A percentile compares a stretch with the other conserved stretches of the same genome.
Evolutionary conservation across 2,113 vertebrate genomes (phyloP).

Genomic region (Tricholaema leucomelas): DNA sequence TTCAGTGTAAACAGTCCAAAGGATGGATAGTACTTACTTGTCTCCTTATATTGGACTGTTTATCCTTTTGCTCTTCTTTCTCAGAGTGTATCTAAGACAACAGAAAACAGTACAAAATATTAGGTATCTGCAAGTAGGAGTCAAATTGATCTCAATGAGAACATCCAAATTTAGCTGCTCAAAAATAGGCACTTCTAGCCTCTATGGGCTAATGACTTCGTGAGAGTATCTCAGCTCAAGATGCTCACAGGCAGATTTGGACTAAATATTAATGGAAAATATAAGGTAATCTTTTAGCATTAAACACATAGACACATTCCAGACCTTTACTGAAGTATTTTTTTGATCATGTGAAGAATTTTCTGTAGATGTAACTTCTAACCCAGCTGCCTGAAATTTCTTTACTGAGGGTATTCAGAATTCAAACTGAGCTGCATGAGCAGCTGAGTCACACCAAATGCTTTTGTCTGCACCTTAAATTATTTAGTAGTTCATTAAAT

Average conservation of each 20-base stretch:
- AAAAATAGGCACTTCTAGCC: background rate
- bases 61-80: constrained; percentile 20
- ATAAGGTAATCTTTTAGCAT: background rate
- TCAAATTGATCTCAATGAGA: background rate
- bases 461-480: too few species aligned
- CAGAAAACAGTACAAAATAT: constrained; percentile 24
- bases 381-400: too few species aligned
- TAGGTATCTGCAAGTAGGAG: background rate
- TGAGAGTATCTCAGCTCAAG: background rate
- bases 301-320: background rate
- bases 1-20: background rate
- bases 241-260: background rate
- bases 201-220: background rate
- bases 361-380: background rate
- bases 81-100: background rate
- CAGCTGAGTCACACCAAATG: too few species aligned
- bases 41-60: constrained; percentile 37
- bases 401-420: too few species aligned
- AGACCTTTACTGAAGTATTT: background rate
- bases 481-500: too few species aligned
- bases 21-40: constrained; percentile 1
- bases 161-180: background rate
- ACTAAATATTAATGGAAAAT: background rate
- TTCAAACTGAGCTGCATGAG: too few species aligned
- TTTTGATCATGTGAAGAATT: background rate